phyloP scores from a whole-genome alignment of 2,888 invertebrate species.

The Lycaena phlaeas region DNA sequence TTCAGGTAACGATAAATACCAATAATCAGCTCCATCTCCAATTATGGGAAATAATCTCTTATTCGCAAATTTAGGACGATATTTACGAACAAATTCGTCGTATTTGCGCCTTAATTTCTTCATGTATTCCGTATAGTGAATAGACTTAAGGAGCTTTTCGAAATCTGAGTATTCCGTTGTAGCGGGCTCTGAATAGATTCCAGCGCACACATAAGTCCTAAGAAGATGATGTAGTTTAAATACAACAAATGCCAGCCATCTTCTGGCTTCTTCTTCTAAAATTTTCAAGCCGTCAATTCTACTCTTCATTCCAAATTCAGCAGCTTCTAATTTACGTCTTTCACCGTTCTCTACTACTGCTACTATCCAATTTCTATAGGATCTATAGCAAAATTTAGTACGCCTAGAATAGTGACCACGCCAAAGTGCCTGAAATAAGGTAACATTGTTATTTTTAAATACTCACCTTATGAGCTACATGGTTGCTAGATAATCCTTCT shows the following conservation, averaged over 20 bases:
- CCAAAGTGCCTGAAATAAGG: slow-evolving; percentile 44
- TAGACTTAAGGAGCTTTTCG: slow-evolving; percentile 55
- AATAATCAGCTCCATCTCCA: slow-evolving; percentile 59
- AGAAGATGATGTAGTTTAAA: slow-evolving; percentile 61
- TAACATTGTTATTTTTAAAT: background rate
- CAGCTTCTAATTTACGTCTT: slow-evolving; percentile 49
- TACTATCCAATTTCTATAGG: slow-evolving; percentile 53
- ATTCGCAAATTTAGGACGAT: slow-evolving; percentile 52
- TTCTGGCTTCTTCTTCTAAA: slow-evolving; percentile 55
- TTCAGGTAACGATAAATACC: slow-evolving; percentile 64
- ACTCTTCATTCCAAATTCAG: slow-evolving; percentile 51
- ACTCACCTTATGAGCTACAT: too few relatives aligned
- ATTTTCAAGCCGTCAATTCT: slow-evolving; percentile 52
- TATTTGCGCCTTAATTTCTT: slow-evolving; percentile 52
- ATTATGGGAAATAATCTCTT: slow-evolving; percentile 59
- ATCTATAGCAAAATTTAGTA: slow-evolving; percentile 50
- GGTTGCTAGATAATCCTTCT: too few relatives aligned
- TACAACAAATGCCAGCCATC: slow-evolving; percentile 60
- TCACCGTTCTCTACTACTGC: slow-evolving; percentile 50
- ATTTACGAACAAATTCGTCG: slow-evolving; percentile 56
- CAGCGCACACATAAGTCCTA: slow-evolving; percentile 47
- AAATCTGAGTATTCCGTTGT: slow-evolving; percentile 50
- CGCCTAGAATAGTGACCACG: slow-evolving; percentile 55
- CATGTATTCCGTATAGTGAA: slow-evolving; percentile 58
- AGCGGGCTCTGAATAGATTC: slow-evolving; percentile 48